These are phyloP conservation scores for Meiosimyza decipiens DNA, from an alignment of 2,888 invertebrate species.

Conservation along the genomic window DNA sequence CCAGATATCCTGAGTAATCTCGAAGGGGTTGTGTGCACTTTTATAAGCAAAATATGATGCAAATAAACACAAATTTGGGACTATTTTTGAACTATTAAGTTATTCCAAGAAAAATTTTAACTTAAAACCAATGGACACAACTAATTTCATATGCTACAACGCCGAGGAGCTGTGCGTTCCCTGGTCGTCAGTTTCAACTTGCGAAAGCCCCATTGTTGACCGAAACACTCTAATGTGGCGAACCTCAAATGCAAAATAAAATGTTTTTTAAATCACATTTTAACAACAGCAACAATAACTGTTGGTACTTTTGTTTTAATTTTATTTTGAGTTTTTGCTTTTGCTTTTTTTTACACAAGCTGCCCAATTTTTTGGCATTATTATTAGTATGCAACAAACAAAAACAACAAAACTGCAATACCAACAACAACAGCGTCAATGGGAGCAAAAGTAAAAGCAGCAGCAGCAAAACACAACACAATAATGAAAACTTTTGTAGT, in stretches of 20 bases:
- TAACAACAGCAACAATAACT: conserved; percentile 3
- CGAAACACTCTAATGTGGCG: conserved; percentile 28
- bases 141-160: too few species aligned
- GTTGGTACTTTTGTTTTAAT: too few species aligned
- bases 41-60: too few species aligned
- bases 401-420: conserved; percentile 12
- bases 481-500: conserved; percentile 4
- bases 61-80: too few species aligned
- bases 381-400: conserved; percentile 24
- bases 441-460: not conserved
- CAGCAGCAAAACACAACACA: not conserved
- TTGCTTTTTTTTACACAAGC: too few species aligned
- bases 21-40: too few species aligned
- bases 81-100: too few species aligned
- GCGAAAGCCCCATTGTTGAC: conserved; percentile 8
- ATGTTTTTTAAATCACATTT: conserved; percentile 18
- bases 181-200: not conserved
- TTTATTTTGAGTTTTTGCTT: too few species aligned
- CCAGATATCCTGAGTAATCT: too few species aligned
- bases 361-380: conserved; percentile 21
- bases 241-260: conserved; percentile 27
- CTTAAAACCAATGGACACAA: too few species aligned
- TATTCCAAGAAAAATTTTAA: too few species aligned
- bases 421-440: not conserved
- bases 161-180: too few species aligned